phyloP scores from a whole-genome alignment of 1,140 invertebrate species.

The Lerema accius region DNA sequence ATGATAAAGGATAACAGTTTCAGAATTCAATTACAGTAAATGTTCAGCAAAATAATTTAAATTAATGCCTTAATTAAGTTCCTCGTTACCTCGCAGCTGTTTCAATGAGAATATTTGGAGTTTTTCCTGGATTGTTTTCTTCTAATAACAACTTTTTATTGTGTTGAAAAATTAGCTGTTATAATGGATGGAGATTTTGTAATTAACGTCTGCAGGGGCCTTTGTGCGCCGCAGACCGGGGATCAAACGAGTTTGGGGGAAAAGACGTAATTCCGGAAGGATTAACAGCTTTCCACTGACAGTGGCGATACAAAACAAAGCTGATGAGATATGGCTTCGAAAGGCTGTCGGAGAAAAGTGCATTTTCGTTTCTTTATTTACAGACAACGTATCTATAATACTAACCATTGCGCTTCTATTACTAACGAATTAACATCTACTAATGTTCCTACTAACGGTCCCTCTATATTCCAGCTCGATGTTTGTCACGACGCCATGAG shows the following conservation, averaged over 20 bases:
- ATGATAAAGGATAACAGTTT: not conserved
- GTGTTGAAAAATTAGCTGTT: not conserved
- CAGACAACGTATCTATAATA: too few species aligned
- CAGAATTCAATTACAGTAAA: not conserved
- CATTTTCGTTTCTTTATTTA: too few species aligned
- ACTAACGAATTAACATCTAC: too few species aligned
- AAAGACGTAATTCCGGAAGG: not conserved
- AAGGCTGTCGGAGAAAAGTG: too few species aligned
- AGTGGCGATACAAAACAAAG: not conserved
- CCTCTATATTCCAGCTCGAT: too few species aligned
- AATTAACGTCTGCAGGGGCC: slow-evolving; percentile 1
- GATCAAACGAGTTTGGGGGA: slow-evolving; percentile 4
- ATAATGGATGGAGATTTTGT: slow-evolving; percentile 1
- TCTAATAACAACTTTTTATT: slow-evolving; percentile 1
- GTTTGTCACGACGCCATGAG: too few species aligned
- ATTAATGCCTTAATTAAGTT: slow-evolving; percentile 1
- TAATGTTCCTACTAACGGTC: too few species aligned
- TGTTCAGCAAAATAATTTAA: not conserved
- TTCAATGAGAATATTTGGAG: not conserved
- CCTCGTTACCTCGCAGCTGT: slow-evolving; percentile 5
- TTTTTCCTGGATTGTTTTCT: slow-evolving; percentile 2
- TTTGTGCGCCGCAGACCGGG: not conserved
- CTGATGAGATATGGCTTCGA: not conserved
- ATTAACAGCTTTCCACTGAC: not conserved
- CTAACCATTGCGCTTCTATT: too few species aligned